phyloP scores from a whole-genome alignment of 30 jellyfish, hydroid and myxozoan genomes.

The Hydractinia symbiolongicarpus region DNA sequence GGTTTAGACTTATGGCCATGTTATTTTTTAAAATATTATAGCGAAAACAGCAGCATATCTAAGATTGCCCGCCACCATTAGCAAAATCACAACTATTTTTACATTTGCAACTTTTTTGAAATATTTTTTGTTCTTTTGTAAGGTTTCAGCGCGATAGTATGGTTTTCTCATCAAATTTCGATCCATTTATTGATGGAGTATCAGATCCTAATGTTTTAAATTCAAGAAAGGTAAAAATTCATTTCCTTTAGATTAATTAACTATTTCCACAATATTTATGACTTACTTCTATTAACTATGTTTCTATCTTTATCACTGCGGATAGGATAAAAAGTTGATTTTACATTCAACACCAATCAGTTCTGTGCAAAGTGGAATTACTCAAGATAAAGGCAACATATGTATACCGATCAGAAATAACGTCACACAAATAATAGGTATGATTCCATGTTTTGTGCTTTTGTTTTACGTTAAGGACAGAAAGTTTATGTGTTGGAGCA shows the following conservation, averaged over 20 bases:
- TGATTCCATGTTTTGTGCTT: neutral
- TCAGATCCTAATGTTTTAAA: constrained; percentile 31
- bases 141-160: constrained; percentile 37
- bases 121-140: neutral
- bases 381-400: constrained; percentile 42
- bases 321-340: constrained; percentile 12
- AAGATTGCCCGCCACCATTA: no score
- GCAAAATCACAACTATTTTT: no score
- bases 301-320: no score
- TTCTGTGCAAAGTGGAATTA: constrained; percentile 23
- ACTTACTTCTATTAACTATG: no score
- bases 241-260: neutral
- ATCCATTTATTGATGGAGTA: constrained; percentile 31
- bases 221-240: constrained; percentile 23
- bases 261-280: neutral
- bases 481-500: no score
- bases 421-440: constrained; percentile 52
- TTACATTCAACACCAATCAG: constrained; percentile 18
- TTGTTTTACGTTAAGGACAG: no score
- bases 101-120: no score
- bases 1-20: no score
- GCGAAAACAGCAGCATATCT: no score
- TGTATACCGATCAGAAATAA: constrained; percentile 74
- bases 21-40: no score
- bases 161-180: constrained; percentile 38